phyloP scores from a whole-genome alignment of 2,797 vertebrate species.

The Geotrypetes seraphini region DNA sequence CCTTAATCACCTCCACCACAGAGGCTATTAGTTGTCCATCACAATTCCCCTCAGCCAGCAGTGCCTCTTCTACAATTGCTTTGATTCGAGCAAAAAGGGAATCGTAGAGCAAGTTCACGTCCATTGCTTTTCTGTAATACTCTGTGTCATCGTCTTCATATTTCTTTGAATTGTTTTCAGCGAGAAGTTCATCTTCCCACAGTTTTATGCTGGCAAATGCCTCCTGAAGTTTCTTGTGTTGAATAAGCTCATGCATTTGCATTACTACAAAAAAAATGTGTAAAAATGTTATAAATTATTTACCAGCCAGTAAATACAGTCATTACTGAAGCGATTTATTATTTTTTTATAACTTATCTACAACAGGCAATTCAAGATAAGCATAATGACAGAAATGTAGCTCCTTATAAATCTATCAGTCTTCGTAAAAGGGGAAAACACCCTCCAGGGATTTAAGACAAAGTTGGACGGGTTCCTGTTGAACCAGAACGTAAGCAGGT shows the following conservation, averaged over 20 bases:
- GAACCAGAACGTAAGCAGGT: too few relatives aligned
- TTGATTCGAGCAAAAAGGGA: constrained; percentile 42
- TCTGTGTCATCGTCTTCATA: constrained; percentile 37
- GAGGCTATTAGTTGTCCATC: constrained; percentile 43
- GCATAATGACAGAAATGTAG: too few relatives aligned
- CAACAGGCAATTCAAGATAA: too few relatives aligned
- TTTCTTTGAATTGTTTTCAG: constrained; percentile 27
- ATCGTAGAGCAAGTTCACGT: constrained; percentile 68
- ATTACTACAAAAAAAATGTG: constrained; percentile 52
- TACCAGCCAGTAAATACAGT: too few relatives aligned
- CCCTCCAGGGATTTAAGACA: too few relatives aligned
- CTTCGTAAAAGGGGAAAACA: too few relatives aligned
- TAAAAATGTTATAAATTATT: background rate
- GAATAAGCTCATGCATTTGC: constrained; percentile 76
- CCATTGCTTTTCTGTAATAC: constrained; percentile 59
- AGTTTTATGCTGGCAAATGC: constrained; percentile 68
- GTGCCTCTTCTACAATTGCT: constrained; percentile 58
- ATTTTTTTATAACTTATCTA: too few relatives aligned
- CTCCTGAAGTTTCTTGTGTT: constrained; percentile 57
- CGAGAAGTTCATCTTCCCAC: constrained; percentile 54
- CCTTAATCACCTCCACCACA: constrained; percentile 58
- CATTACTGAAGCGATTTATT: too few relatives aligned
- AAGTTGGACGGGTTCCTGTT: too few relatives aligned
- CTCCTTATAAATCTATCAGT: too few relatives aligned
- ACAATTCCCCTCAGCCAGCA: constrained; percentile 30